Conservation (phyloP, 23 tunicate species). For the Ciona savignyi region DNA sequence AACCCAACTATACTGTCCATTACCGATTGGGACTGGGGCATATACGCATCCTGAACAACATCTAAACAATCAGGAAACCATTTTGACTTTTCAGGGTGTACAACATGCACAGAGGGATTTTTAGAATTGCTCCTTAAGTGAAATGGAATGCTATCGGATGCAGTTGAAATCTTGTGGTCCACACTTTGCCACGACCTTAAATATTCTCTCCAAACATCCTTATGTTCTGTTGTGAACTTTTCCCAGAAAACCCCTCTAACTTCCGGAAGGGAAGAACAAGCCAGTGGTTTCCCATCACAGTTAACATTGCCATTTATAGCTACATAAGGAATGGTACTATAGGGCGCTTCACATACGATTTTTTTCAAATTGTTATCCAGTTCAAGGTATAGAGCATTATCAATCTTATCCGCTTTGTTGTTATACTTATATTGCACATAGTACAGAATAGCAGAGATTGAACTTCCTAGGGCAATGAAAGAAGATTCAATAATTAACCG, state of each 20-base stretch:
- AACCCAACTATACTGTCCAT: constrained; percentile 56
- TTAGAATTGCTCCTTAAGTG: not conserved
- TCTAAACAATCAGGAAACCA: constrained; percentile 57
- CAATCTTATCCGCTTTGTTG: constrained; percentile 27
- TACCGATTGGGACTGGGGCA: constrained; percentile 11
- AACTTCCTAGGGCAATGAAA: constrained; percentile 49
- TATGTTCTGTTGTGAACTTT: constrained; percentile 53
- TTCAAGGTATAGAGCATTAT: constrained; percentile 18
- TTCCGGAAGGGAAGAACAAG: constrained; percentile 19
- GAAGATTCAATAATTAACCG: constrained; percentile 49
- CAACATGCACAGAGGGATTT: constrained; percentile 23
- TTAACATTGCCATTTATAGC: constrained; percentile 55
- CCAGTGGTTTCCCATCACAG: constrained; percentile 17
- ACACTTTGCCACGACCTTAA: constrained; percentile 45
- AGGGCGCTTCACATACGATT: constrained; percentile 22
- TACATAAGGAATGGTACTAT: constrained; percentile 40
- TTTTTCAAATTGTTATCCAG: constrained; percentile 4
- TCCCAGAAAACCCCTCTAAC: constrained; percentile 54
- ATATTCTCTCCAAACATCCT: constrained; percentile 59
- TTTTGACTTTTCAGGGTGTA: constrained; percentile 45
- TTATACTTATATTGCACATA: constrained; percentile 18
- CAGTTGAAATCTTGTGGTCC: not conserved
- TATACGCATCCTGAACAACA: constrained; percentile 39
- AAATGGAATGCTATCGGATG: not conserved
- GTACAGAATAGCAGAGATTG: constrained; percentile 51